phyloP scores from a whole-genome alignment of 1,140 invertebrate species.

The Propsilocerus akamusi region DNA sequence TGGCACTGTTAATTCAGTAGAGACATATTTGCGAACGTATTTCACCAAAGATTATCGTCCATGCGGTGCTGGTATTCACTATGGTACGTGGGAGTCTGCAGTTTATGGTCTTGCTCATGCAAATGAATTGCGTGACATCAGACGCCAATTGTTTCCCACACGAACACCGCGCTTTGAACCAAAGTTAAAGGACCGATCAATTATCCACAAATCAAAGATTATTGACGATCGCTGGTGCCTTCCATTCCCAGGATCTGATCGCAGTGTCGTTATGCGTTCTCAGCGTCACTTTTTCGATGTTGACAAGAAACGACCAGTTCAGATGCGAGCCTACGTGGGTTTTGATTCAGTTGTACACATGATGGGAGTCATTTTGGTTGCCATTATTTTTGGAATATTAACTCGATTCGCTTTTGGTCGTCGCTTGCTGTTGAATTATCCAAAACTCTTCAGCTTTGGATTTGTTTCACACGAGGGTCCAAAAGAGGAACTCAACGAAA shows the following conservation, averaged over 20 bases:
- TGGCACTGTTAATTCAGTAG: conserved; percentile 38
- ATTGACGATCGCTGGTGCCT: conserved; percentile 43
- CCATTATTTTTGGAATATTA: conserved; percentile 41
- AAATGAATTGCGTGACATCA: conserved; percentile 37
- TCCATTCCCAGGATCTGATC: conserved; percentile 64
- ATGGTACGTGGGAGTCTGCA: conserved; percentile 66
- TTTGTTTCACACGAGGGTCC: conserved; percentile 45
- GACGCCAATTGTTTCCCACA: conserved; percentile 42
- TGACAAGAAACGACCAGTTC: conserved; percentile 48
- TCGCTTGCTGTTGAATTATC: conserved; percentile 47
- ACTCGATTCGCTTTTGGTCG: conserved; percentile 41
- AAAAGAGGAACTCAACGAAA: conserved; percentile 37
- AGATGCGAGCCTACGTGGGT: conserved; percentile 41
- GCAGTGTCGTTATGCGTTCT: conserved; percentile 53
- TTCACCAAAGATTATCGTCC: conserved; percentile 15
- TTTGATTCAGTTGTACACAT: conserved; percentile 21
- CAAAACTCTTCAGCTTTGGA: conserved; percentile 53
- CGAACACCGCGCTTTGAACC: conserved; percentile 40
- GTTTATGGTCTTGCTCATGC: conserved; percentile 48
- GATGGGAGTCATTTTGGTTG: conserved; percentile 31
- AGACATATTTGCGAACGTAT: conserved; percentile 40
- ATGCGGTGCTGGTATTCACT: conserved; percentile 34
- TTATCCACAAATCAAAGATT: conserved; percentile 39
- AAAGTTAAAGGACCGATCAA: conserved; percentile 31
- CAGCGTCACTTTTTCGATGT: conserved; percentile 52